Conservation (phyloP, 2,888 invertebrate genomes). For the Drosophila meridiana region DNA sequence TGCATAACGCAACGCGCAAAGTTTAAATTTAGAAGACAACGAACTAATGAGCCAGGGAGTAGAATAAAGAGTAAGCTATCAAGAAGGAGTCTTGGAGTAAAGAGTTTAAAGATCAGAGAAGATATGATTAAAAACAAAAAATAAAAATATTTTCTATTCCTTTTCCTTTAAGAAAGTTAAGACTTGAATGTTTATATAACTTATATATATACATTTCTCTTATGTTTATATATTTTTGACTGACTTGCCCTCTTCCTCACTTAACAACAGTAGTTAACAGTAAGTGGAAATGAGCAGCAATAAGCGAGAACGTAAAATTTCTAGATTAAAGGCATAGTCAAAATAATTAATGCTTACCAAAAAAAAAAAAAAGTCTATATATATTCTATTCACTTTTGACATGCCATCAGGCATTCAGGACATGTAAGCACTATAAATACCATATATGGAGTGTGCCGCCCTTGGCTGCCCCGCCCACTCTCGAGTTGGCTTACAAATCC, state of each 20-base stretch:
- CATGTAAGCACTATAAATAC: constrained; percentile 11
- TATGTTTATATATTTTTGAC: not conserved
- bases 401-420: constrained; percentile 8
- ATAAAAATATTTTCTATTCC: not conserved
- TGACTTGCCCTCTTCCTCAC: not conserved
- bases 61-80: not conserved
- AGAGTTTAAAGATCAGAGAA: not conserved
- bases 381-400: constrained; percentile 11
- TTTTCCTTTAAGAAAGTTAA: not conserved
- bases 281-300: constrained; percentile 1
- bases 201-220: not conserved
- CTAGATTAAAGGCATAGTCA: not conserved
- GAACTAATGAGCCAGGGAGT: constrained; percentile 18
- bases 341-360: constrained; percentile 2
- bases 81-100: not conserved
- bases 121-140: not conserved
- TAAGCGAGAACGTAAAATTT: not conserved
- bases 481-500: constrained; percentile 16
- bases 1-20: constrained; percentile 16
- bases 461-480: not conserved
- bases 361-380: not conserved
- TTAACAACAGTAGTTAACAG: not conserved
- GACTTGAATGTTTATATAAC: not conserved
- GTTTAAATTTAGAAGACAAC: constrained; percentile 3
- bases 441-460: constrained; percentile 5